These are phyloP conservation scores for Acrocyrtus sp. DNA, from an alignment of 2,888 invertebrate species.

Conservation along the genomic window DNA sequence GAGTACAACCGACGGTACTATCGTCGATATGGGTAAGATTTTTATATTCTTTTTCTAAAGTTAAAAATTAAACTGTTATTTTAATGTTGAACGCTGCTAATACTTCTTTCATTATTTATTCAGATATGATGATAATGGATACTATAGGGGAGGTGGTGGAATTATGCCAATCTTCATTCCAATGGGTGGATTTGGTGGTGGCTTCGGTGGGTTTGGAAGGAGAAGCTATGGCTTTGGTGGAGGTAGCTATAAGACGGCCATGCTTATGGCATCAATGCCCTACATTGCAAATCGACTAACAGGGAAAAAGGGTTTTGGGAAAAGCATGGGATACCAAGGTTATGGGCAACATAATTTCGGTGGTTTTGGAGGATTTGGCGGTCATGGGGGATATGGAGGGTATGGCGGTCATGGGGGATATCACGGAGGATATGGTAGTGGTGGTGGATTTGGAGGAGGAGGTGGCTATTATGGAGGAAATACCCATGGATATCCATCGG, in stretches of 20 bases:
- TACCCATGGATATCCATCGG: conserved; percentile 23
- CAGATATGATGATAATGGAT: conserved; percentile 34
- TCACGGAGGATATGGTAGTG: conserved; percentile 4
- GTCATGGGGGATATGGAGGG: conserved; percentile 24
- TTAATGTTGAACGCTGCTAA: no score
- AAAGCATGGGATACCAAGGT: conserved; percentile 24
- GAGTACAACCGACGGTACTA: conserved; percentile 44
- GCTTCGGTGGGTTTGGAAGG: conserved; percentile 25
- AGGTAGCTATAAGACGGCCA: conserved; percentile 57
- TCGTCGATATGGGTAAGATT: conserved; percentile 48
- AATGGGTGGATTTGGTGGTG: conserved; percentile 14
- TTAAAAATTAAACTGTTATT: no score
- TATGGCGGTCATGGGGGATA: no score
- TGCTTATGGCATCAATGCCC: conserved; percentile 61
- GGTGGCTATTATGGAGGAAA: conserved; percentile 6
- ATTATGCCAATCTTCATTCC: conserved; percentile 28
- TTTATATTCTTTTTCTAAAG: no score
- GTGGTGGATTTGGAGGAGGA: not conserved
- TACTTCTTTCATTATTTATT: no score
- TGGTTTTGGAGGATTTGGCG: no score
- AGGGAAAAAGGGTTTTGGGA: conserved; percentile 39
- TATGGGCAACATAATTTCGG: conserved; percentile 23
- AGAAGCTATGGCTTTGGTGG: conserved; percentile 42
- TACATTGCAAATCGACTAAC: conserved; percentile 48
- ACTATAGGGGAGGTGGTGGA: conserved; percentile 35